Evolutionary conservation across 1,140 invertebrate genomes (phyloP), one percentile per base, ranked within the genome.

Genomic region (Drosophila bifasciata): DNA sequence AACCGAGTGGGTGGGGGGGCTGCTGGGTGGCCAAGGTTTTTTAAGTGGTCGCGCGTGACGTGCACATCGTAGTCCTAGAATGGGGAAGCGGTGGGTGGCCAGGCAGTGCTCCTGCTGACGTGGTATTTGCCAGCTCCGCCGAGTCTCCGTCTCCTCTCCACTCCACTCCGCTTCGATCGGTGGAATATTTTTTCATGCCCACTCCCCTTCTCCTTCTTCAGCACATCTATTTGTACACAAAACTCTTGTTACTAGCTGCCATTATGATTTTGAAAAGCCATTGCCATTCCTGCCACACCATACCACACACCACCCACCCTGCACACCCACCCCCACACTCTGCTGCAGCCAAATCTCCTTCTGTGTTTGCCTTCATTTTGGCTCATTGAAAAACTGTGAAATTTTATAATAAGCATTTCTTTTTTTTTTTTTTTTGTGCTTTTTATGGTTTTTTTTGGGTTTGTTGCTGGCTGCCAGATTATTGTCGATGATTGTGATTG

Each of bases 191-290:
- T 68, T 55, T 32, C 11, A 17, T 43, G 21, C 48, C 48, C 56
- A 17, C 21, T 8, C 57, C 39, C 40, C 67, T 19, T 5, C 56
- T 3, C 57, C 25, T 0, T 16, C 9, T 44, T 21, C 61, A 59
- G 62, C 32, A 1, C 32, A 13, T 36, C 32, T 88, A 79, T 85
- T 89, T 85, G 84, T 81, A 89, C 84, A 88, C 84, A 86, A 89
- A 86, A 86, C 89, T 86, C 89, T 91, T 89, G 89, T 91, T 91
- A 89, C 89, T 89, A 91, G 89, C 89, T 91, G 89, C 89, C 89
- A 91, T 91, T 91, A 91, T 91, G 89, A 90, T 90, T 91, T 91
- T 90, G 76, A 91, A 91, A 91, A 91, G 89, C 89, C 89, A 91
- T 90, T 89, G 86, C 70, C 70, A 73, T 72, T 74, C 59, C 70